Evolutionary conservation across 35 echinoderm and acorn worm genomes (phyloP).

Genomic region (Apostichopus japonicus): DNA sequence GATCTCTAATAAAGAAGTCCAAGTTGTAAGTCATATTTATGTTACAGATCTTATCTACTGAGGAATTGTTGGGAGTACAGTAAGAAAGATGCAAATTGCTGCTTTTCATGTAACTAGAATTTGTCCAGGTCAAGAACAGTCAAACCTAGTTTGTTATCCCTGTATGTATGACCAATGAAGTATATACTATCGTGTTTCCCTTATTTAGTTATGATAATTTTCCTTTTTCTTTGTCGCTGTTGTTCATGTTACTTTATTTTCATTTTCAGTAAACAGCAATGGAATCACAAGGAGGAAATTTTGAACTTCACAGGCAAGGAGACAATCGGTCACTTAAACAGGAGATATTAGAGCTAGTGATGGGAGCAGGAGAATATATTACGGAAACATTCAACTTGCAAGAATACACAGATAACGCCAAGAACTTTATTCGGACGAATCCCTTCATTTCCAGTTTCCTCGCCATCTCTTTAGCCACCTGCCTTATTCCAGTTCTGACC

Average conservation of each 20-base stretch:
- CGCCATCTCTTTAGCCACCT: slow-evolving; percentile 15
- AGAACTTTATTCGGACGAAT: background rate
- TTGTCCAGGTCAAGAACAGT: too few species aligned
- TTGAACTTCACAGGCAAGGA: background rate
- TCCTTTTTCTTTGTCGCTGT: background rate
- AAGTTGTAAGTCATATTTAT: too few species aligned
- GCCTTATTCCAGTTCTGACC: slow-evolving; percentile 10
- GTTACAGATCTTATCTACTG: too few species aligned
- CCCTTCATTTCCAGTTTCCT: slow-evolving; percentile 28
- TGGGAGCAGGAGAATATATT: slow-evolving; percentile 15
- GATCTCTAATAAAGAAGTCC: too few species aligned
- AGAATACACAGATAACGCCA: background rate
- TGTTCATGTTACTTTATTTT: background rate
- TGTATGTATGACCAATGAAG: too few species aligned
- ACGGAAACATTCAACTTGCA: slow-evolving; percentile 22
- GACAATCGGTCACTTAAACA: slow-evolving; percentile 1
- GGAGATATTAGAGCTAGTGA: background rate
- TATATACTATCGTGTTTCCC: too few species aligned
- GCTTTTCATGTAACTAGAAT: too few species aligned
- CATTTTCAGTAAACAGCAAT: background rate
- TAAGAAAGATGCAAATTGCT: too few species aligned
- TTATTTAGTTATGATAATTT: background rate
- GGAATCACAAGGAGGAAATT: slow-evolving; percentile 4
- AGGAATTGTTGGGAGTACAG: too few species aligned
- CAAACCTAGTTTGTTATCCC: too few species aligned